Percentiles rank a stretch among this genome's conserved stretches.
These are phyloP conservation scores for Rhagoletis zephyria DNA, from an alignment of 1,140 invertebrate genomes.

Conservation along the genomic window DNA sequence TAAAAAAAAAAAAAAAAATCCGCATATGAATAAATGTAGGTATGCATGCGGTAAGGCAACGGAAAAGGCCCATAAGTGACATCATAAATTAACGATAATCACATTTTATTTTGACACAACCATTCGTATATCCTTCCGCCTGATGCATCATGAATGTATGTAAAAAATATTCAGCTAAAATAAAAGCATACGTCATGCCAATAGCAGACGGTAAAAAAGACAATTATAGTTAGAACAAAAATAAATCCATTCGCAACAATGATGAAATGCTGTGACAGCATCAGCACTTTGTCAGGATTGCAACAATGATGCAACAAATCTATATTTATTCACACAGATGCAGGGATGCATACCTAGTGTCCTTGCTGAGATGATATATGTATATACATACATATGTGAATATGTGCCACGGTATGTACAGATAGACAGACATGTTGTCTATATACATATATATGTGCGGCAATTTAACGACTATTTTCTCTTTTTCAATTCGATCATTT, in stretches of 20 bases:
- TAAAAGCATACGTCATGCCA: not conserved
- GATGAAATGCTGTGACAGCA: constrained; percentile 10
- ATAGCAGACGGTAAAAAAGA: not conserved
- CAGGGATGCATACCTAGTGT: too few relatives aligned
- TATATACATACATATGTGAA: too few relatives aligned
- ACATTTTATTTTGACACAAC: constrained; percentile 50
- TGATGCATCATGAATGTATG: too few relatives aligned
- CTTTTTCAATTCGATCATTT: not conserved
- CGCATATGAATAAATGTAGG: not conserved
- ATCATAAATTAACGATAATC: constrained; percentile 48
- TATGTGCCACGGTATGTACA: not conserved
- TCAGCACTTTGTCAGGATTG: constrained; percentile 28
- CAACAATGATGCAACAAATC: constrained; percentile 8
- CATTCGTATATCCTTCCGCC: constrained; percentile 25
- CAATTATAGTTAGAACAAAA: constrained; percentile 34
- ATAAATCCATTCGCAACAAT: constrained; percentile 37
- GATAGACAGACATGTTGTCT: not conserved
- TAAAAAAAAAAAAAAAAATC: not conserved
- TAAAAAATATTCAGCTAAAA: not conserved
- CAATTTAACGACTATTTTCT: constrained; percentile 30
- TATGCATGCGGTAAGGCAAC: not conserved
- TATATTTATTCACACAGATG: not conserved
- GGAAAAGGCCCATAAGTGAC: not conserved
- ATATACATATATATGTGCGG: not conserved
- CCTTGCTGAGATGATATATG: too few relatives aligned